Evolutionary conservation across 2,888 invertebrate genomes (phyloP), one percentile per base, ranked within the genome.

Genomic region (Opisthograptis luteolata): DNA sequence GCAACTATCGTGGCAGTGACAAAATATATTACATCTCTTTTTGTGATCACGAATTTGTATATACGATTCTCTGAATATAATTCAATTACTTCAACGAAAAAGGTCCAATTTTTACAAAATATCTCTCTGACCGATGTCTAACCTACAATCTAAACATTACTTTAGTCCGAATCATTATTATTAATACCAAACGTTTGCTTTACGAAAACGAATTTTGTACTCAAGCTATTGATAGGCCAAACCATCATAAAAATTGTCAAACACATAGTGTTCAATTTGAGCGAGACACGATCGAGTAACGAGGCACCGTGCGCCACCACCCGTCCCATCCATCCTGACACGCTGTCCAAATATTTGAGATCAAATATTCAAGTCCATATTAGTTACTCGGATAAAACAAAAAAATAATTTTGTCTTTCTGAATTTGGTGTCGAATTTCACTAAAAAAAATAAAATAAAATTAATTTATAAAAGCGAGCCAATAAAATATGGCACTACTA

Each of bases 361-460:
- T 90, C 89, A 88, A 81, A 76, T 73, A 73, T 76, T 78, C 72
- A 84, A 86, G 84, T 87, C 85, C 79, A 79, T 78, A 65, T 72
- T 68, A n/a, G 69, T 76, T 79, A 68, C 66, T 72, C 73, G 73
- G 77, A 73, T 73, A 77, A 66, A 81, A 79, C 68, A 72, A 79
- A 79, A 74, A 70, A 66, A 49, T 30, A 44, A 50, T 41, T 76
- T 82, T 74, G 81, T 83, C 82, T 81, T 82, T 82, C 74, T 68
- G 75, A 80, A 84, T 90, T 90, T 90, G 89, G 89, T 87, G 81
- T 88, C 87, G 70, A 86, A 87, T 86, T 88, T 85, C 78, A 84
- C 88, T 87, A 87, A 69, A 74, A 80, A 25, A 75, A 84, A 71
- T 75, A 80, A 79, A 70, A 67, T 79, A 81, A 74, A 80, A 68